phyloP scores from a whole-genome alignment of 2,797 vertebrate genomes.

The Hippocampus kuda region DNA sequence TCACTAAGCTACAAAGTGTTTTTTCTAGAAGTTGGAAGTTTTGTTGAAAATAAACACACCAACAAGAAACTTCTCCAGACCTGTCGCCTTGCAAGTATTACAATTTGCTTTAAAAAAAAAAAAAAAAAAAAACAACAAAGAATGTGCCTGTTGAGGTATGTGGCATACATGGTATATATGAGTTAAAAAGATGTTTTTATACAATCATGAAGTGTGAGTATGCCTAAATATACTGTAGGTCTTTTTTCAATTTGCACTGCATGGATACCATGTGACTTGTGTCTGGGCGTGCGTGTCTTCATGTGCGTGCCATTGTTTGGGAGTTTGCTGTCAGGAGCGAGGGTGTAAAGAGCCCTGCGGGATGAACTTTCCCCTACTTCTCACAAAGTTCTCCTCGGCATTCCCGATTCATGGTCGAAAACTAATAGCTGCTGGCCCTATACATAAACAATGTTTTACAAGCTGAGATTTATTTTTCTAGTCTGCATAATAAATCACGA shows the following conservation, averaged over 20 bases:
- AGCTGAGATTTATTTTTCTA: neutral
- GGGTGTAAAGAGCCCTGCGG: slow-evolving; percentile 37
- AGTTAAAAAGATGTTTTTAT: no score
- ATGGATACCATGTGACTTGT: slow-evolving; percentile 22
- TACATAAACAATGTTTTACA: neutral
- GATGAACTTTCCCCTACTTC: slow-evolving; percentile 73
- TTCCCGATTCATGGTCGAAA: slow-evolving; percentile 27
- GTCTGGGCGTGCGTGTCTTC: slow-evolving; percentile 23
- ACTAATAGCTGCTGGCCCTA: neutral
- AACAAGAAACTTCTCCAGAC: no score
- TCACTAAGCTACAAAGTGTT: no score
- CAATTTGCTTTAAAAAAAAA: no score
- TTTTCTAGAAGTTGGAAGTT: no score
- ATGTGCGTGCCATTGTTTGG: slow-evolving; percentile 17
- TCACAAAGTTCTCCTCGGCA: slow-evolving; percentile 41
- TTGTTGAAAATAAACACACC: no score
- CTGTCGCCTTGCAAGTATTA: no score
- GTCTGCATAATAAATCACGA: neutral
- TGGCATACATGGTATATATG: no score
- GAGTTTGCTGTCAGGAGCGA: slow-evolving; percentile 32
- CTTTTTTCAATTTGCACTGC: slow-evolving; percentile 6
- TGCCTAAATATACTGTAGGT: neutral
- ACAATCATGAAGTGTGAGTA: neutral
- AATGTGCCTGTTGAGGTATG: no score
- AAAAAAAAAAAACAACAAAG: no score